Percentiles rank a stretch among this genome's conserved stretches.
phyloP scores from a whole-genome alignment of 2,113 vertebrate species.

The Callionymus lyra region DNA sequence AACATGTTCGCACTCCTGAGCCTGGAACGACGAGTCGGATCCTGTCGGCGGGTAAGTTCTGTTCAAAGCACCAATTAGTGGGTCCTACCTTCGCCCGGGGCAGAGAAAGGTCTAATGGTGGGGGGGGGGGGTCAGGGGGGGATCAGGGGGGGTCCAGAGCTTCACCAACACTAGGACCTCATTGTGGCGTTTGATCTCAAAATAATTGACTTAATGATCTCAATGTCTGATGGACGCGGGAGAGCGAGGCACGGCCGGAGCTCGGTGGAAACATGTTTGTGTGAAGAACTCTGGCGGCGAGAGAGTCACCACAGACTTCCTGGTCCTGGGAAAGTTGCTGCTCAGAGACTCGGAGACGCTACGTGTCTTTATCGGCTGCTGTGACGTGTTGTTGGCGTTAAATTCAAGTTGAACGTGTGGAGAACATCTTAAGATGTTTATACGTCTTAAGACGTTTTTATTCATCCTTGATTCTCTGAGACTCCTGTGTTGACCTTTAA shows the following conservation, averaged over 20 bases:
- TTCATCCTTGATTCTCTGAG: too few relatives aligned
- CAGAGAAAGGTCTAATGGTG: conserved; percentile 91
- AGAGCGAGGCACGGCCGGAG: conserved; percentile 68
- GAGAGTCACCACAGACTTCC: background rate
- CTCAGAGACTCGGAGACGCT: conserved; percentile 9
- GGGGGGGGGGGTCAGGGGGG: conserved; percentile 58
- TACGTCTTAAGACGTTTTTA: too few relatives aligned
- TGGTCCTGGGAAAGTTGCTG: too few relatives aligned
- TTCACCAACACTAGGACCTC: conserved; percentile 95
- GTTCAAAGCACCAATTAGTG: conserved; percentile 98
- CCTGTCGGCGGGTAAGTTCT: conserved; percentile 97
- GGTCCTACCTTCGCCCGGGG: conserved; percentile 97
- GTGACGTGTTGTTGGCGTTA: too few relatives aligned
- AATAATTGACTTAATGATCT: conserved; percentile 99
- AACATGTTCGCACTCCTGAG: conserved; percentile 79
- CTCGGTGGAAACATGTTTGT: too few relatives aligned
- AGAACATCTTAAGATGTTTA: too few relatives aligned
- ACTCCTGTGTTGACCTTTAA: too few relatives aligned
- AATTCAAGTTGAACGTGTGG: too few relatives aligned
- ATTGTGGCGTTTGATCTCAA: conserved; percentile 99
- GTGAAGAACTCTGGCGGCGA: too few relatives aligned
- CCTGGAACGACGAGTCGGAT: conserved; percentile 87
- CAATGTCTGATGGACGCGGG: conserved; percentile 97
- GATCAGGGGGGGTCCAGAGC: conserved; percentile 75
- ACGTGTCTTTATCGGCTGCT: too few relatives aligned